Evolutionary conservation across 2,797 vertebrate genomes (phyloP), one percentile per base, ranked within the genome.

Genomic region (Margarornis squamiger): DNA sequence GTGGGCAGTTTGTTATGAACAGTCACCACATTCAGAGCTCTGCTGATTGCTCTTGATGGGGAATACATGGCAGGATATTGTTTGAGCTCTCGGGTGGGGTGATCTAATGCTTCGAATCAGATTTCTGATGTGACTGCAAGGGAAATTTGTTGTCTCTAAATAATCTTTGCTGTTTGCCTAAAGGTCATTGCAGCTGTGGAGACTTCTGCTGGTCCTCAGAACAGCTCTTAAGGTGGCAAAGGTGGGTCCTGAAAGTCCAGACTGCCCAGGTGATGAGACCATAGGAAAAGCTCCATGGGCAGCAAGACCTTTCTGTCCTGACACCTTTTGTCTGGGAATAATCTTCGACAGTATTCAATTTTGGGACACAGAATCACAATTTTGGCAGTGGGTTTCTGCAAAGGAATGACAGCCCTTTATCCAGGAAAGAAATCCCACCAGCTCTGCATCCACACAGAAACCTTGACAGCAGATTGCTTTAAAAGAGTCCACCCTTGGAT

Each of bases 251-350:
- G 15, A 29, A 2, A 34, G 57, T 6, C 10, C 77, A n/a, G n/a
- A 6, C 30, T n/a, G 51, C n/a, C 23, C 51, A 38, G 0, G 0
- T 19, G 49, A n/a, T 4, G 7, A 2, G 24, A 11, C 27, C 17
- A 3, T 0, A 9, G 49, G 32, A 63, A 17, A 7, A 63, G 51
- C 36, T 54, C 19, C 30, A 8, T 8, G 19, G 30, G 30, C 52
- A 54, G 52, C 18, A 54, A 54, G 52, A 13, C 30, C 12, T 13
- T 54, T 54, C 52, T 54, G 30, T 54, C 52, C 52, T 54, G 52
- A 8, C 30, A 54, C 11, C 12, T 32, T 54, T 54, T 32, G 8
- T 13, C 30, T 54, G 30, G 52, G 52, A 54, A 32, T 21, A 54
- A 54, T 21, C 52, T 54, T 54, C 7, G 8, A 32, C 19, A 32